Conservation (phyloP, 2,113 vertebrate genomes). For the Mungos mungo region DNA sequence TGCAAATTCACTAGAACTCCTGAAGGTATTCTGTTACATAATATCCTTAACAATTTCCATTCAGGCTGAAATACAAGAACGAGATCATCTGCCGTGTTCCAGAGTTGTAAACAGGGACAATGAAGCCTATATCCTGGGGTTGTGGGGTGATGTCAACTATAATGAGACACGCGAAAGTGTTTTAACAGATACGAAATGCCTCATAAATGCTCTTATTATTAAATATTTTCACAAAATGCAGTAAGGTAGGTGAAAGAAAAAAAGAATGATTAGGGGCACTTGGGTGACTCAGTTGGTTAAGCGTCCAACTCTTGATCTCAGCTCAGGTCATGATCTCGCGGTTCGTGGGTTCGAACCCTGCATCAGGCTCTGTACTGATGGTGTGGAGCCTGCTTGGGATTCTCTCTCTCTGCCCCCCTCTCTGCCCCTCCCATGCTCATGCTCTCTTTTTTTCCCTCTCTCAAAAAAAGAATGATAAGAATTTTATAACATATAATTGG, state of each 20-base stretch:
- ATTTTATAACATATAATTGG: slow-evolving; percentile 21
- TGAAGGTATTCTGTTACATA: not conserved
- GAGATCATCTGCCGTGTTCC: not conserved
- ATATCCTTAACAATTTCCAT: not conserved
- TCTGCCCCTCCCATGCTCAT: too few species aligned
- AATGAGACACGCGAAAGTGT: not conserved
- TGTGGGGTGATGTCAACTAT: not conserved
- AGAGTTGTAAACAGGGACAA: not conserved
- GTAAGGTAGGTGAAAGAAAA: not conserved
- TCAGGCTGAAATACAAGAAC: not conserved
- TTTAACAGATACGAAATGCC: not conserved
- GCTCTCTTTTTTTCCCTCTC: too few species aligned
- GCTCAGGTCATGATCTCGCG: too few species aligned
- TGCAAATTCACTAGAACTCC: not conserved
- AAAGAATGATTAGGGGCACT: not conserved
- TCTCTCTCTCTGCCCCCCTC: too few species aligned
- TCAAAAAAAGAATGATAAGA: not conserved
- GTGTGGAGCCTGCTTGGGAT: too few species aligned
- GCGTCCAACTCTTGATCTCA: too few species aligned
- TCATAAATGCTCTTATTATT: slow-evolving; percentile 2
- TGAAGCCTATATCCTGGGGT: not conserved
- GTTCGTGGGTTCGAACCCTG: too few species aligned
- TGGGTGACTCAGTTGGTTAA: too few species aligned
- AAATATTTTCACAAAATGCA: slow-evolving; percentile 11
- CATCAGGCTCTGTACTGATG: too few species aligned